Conservation (phyloP, 2,888 invertebrate genomes). For the Nowickia ferox region DNA sequence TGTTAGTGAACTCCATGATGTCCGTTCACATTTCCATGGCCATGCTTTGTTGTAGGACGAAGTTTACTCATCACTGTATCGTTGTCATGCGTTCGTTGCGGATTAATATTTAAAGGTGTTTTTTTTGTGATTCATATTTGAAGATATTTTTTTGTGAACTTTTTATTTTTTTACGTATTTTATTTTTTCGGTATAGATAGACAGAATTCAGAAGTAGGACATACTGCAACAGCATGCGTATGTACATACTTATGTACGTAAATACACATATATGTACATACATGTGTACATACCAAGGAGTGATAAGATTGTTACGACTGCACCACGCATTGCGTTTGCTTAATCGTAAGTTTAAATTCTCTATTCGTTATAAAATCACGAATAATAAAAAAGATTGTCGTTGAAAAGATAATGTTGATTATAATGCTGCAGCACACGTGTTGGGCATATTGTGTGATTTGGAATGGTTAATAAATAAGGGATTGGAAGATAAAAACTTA, state of each 20-base stretch:
- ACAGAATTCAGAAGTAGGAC: constrained; percentile 52
- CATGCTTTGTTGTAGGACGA: too few relatives aligned
- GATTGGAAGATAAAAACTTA: background rate
- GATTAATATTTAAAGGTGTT: background rate
- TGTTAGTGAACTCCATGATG: too few relatives aligned
- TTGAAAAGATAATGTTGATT: constrained; percentile 8
- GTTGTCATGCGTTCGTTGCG: constrained; percentile 46
- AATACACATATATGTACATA: too few relatives aligned
- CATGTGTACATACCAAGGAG: background rate
- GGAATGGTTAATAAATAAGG: background rate
- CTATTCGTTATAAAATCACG: background rate
- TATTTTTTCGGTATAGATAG: constrained; percentile 3
- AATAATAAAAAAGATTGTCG: background rate
- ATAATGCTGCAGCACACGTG: constrained; percentile 36
- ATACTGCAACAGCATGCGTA: background rate
- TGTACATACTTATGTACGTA: background rate
- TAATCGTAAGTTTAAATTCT: background rate
- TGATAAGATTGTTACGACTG: constrained; percentile 11
- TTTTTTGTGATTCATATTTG: too few relatives aligned
- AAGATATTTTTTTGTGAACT: constrained; percentile 16
- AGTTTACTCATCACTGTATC: constrained; percentile 31
- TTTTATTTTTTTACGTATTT: background rate
- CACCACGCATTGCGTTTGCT: constrained; percentile 3
- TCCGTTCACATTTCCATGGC: too few relatives aligned
- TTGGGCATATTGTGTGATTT: constrained; percentile 23